Percentiles rank a stretch among this genome's conserved stretches.
phyloP scores from a whole-genome alignment of 2,797 vertebrate genomes.

The Dendrocincla fuliginosa region DNA sequence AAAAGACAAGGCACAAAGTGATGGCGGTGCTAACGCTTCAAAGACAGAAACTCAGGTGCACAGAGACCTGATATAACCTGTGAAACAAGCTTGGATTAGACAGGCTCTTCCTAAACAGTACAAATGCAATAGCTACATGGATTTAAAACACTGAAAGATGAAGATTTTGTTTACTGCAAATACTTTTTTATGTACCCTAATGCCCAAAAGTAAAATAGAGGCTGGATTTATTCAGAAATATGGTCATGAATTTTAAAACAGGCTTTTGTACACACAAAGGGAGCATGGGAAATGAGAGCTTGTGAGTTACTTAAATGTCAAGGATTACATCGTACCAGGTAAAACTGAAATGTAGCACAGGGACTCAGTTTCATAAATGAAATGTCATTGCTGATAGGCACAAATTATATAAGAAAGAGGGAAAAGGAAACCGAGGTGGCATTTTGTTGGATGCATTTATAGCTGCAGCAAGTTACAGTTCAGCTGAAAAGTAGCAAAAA shows the following conservation, averaged over 20 bases:
- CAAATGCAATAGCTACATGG: background rate
- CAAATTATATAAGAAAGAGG: constrained; percentile 41
- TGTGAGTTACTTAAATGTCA: constrained; percentile 60
- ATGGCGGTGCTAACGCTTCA: background rate
- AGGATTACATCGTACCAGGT: constrained; percentile 38
- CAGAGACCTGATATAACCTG: background rate
- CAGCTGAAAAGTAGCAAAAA: background rate
- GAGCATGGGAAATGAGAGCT: background rate
- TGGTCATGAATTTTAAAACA: constrained; percentile 39
- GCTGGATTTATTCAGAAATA: constrained; percentile 12
- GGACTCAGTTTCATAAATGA: constrained; percentile 45
- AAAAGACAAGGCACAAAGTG: background rate
- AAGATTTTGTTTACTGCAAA: constrained; percentile 14
- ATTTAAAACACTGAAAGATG: background rate
- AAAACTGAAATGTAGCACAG: constrained; percentile 28
- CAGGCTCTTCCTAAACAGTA: background rate
- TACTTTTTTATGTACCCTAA: background rate
- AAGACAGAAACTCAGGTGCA: background rate
- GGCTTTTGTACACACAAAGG: constrained; percentile 3
- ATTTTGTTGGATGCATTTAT: constrained; percentile 35
- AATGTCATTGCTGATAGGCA: constrained; percentile 57
- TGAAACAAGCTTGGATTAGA: background rate
- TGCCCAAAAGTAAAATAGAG: constrained; percentile 2
- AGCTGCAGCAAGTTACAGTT: constrained; percentile 9
- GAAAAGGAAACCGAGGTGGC: constrained; percentile 7